These are phyloP conservation scores for Stylophora pistillata DNA, from an alignment of 64 coral and sea anemone genomes.

Conservation along the genomic window DNA sequence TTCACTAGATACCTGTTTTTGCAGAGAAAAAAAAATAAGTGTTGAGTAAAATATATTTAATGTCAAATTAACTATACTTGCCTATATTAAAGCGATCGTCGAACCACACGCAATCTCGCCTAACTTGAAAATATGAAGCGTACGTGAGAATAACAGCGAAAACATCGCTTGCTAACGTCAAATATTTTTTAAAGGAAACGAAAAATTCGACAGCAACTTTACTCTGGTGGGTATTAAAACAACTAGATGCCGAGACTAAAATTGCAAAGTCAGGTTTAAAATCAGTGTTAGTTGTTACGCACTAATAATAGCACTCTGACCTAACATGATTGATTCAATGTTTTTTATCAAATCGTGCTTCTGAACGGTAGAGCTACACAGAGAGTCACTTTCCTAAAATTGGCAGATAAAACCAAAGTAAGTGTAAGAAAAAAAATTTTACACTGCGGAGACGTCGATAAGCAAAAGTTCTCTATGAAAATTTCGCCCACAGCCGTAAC, in stretches of 20 bases:
- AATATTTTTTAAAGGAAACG: not conserved
- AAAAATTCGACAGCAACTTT: not conserved
- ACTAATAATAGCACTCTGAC: constrained; percentile 22
- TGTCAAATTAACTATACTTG: not conserved
- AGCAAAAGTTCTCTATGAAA: no score
- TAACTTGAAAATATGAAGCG: not conserved
- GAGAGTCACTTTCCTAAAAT: not conserved
- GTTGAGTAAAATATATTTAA: not conserved
- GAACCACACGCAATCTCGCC: not conserved
- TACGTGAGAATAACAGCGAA: not conserved
- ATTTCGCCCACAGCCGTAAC: no score
- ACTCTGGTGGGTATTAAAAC: not conserved
- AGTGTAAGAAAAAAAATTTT: not conserved
- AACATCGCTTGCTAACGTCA: not conserved
- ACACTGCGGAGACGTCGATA: no score
- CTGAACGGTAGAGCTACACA: not conserved
- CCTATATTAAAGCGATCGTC: not conserved
- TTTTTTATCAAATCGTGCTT: not conserved
- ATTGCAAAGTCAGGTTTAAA: constrained; percentile 17
- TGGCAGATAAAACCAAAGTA: not conserved
- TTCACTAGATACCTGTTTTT: constrained; percentile 74
- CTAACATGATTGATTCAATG: not conserved
- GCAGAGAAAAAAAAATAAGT: constrained; percentile 3
- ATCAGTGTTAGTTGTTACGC: not conserved
- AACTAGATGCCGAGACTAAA: not conserved